Evolutionary conservation across 2,888 invertebrate species (phyloP).

Genomic region (Caenorhabditis japonica): DNA sequence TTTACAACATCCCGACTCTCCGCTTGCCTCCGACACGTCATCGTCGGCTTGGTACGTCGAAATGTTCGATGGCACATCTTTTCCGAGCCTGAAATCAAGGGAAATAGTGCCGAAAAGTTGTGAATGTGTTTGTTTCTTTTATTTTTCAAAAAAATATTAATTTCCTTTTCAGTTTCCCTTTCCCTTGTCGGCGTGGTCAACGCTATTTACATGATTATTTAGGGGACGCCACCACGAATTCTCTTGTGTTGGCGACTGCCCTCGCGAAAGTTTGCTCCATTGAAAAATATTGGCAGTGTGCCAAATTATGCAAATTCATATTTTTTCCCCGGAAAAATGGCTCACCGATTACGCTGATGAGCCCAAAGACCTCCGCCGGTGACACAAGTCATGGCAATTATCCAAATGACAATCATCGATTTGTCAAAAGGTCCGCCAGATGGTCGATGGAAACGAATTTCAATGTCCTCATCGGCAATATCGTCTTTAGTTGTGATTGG

Average conservation of each 20-base stretch:
- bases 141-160: too few relatives aligned
- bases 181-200: too few relatives aligned
- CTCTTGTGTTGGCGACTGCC: too few relatives aligned
- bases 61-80: constrained; percentile 24
- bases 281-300: too few relatives aligned
- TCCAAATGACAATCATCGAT: constrained; percentile 67
- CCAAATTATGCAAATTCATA: too few relatives aligned
- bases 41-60: constrained; percentile 4
- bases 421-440: constrained; percentile 55
- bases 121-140: too few relatives aligned
- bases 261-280: too few relatives aligned
- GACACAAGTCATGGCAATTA: constrained; percentile 73
- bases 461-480: constrained; percentile 21
- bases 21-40: neutral
- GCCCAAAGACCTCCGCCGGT: constrained; percentile 70
- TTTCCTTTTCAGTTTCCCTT: too few relatives aligned
- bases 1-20: constrained; percentile 14
- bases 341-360: constrained; percentile 51
- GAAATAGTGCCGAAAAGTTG: too few relatives aligned
- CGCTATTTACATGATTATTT: too few relatives aligned
- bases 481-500: neutral
- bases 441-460: constrained; percentile 69
- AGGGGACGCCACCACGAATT: too few relatives aligned
- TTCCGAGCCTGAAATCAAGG: constrained; percentile 23
- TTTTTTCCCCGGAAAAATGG: neutral